Base-by-base conservation (phyloP, 2,113 vertebrate genomes). In the Labeo rohita region DNA sequence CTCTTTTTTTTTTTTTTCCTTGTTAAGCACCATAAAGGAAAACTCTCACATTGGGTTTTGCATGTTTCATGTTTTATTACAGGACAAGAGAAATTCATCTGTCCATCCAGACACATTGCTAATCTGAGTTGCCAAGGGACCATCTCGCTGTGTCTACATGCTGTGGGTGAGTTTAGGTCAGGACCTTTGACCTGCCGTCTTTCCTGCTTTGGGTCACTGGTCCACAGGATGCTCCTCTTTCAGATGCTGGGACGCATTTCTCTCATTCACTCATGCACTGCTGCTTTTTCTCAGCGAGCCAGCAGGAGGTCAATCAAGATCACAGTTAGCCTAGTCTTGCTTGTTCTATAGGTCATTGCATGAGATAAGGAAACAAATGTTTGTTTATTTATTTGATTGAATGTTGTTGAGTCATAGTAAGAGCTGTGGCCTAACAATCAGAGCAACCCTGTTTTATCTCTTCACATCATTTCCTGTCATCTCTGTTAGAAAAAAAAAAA, bases 151-250 rank as follows among this genome's bases (percentile, higher is more conserved):
- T 84, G 66, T 23, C 65, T 83, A 66, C 63, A 86, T 84, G 54
- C 74, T 74, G 28, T 49, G 84, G 59, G 77, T 77, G 54, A 84
- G 76, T 52, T 80, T 86, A 76, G 70, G 74, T 89, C 73, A 49
- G 2, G 72, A 85, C 54, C 86, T 79, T 39, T 85, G 72, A 85
- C 78, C 79, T 76, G 47, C 13, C 28, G 77, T 61, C 23, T 84
- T 65, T 47, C 85, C 49, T 66, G 65, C 70, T 87, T 21, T 36
- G 85, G 76, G 66, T 89, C 86, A 84, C 59, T 75, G 54, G 76
- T 54, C 63, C 47, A 59, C 39, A 6, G 78, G 77, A 73, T 61
- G 13, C 9, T 23, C 47, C 66, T 87, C 77, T 81, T 77, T 83
- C 54, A 78, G 85, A 43, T 59, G 54, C 68, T 77, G n/a, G 72